These are phyloP conservation scores for Pocillopora meandrina DNA, from an alignment of 92 coral and sea anemone species.

Conservation along the genomic window DNA sequence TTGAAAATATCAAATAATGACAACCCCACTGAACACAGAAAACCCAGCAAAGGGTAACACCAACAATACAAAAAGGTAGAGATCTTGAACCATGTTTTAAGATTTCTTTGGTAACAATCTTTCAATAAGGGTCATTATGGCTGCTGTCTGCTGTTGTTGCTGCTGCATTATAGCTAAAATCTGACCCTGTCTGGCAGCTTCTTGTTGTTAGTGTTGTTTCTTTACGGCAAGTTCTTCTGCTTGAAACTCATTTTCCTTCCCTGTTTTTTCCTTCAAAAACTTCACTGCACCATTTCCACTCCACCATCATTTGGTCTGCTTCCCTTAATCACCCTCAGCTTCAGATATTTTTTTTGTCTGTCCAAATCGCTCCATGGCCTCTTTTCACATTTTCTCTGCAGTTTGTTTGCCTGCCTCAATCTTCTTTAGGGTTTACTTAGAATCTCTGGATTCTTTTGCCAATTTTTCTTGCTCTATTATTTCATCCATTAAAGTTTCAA, in stretches of 20 bases:
- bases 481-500: constrained; percentile 32
- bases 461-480: constrained; percentile 48
- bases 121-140: constrained; percentile 43
- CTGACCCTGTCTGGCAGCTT: constrained; percentile 48
- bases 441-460: constrained; percentile 43
- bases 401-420: constrained; percentile 40
- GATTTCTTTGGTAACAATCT: constrained; percentile 32
- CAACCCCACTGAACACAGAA: constrained; percentile 25
- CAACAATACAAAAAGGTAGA: constrained; percentile 24
- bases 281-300: constrained; percentile 46
- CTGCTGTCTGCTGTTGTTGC: constrained; percentile 48
- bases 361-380: constrained; percentile 54
- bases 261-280: constrained; percentile 39
- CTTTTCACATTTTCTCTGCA: constrained; percentile 47
- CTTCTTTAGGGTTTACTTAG: constrained; percentile 32
- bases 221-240: constrained; percentile 47
- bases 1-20: constrained; percentile 17
- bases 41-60: constrained; percentile 26
- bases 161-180: constrained; percentile 48
- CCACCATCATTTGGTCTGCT: constrained; percentile 22
- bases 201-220: constrained; percentile 46
- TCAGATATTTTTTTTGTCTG: constrained; percentile 46
- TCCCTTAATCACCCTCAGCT: constrained; percentile 29
- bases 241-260: constrained; percentile 37
- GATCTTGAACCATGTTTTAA: constrained; percentile 22